Evolutionary conservation across 2,797 vertebrate genomes (phyloP).

Genomic region (Acipenser oxyrinchus): DNA sequence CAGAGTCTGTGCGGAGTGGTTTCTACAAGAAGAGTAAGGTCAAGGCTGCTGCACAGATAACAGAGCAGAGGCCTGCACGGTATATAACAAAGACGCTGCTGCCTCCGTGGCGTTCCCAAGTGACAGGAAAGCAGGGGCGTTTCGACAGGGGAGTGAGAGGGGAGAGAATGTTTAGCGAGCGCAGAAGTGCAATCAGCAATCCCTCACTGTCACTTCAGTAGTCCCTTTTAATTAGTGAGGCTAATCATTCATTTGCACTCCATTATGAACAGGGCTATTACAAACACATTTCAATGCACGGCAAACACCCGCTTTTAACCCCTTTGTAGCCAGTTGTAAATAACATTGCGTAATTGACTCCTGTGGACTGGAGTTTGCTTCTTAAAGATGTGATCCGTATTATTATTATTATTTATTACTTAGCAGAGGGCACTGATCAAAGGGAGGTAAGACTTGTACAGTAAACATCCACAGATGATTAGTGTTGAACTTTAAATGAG

Average conservation of each 20-base stretch:
- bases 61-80: no score
- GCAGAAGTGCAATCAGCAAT: neutral
- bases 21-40: no score
- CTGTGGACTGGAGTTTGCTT: neutral
- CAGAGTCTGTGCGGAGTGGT: no score
- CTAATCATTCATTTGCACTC: constrained; percentile 9
- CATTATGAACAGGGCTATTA: constrained; percentile 4
- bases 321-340: constrained; percentile 8
- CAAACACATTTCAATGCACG: constrained; percentile 12
- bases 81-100: no score
- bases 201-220: neutral
- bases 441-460: neutral
- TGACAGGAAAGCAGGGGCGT: neutral
- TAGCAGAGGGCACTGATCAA: neutral
- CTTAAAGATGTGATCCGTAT: neutral
- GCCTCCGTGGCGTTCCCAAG: no score
- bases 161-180: neutral
- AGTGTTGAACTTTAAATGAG: neutral
- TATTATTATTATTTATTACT: no score
- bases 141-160: neutral
- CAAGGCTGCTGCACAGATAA: no score
- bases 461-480: neutral
- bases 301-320: constrained; percentile 3
- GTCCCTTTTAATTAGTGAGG: neutral
- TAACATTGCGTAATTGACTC: neutral